A percentile compares a stretch with the other conserved stretches of the same genome.
These are phyloP conservation scores for Platysteira castanea DNA, from an alignment of 2,113 vertebrate genomes.

Conservation along the genomic window DNA sequence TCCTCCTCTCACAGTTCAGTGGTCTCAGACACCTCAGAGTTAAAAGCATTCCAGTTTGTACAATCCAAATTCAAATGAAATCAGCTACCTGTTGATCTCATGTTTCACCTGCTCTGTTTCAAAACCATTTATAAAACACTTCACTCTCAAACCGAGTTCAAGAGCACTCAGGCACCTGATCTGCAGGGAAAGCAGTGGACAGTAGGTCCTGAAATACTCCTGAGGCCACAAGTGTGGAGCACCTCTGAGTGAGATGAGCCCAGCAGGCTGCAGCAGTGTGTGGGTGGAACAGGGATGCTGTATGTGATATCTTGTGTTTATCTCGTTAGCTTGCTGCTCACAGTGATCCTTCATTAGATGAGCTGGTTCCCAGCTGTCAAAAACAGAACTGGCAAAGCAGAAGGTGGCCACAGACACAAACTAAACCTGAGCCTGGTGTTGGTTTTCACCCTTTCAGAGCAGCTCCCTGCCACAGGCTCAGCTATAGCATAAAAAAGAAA, in stretches of 20 bases:
- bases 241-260: neutral
- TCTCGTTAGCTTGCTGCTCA: neutral
- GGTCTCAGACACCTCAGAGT: neutral
- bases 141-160: neutral
- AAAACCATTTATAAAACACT: neutral
- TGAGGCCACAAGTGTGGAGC: neutral
- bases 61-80: neutral
- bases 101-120: neutral
- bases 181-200: neutral
- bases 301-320: neutral
- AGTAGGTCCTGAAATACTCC: neutral
- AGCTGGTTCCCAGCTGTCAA: neutral
- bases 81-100: neutral
- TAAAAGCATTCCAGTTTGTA: neutral
- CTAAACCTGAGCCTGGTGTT: neutral
- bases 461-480: rapidly evolving
- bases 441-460: neutral
- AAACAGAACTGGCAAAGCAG: neutral
- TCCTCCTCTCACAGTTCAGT: neutral
- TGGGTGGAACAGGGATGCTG: neutral
- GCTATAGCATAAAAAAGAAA: neutral
- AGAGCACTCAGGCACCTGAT: neutral
- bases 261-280: neutral
- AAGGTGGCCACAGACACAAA: neutral
- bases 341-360: neutral